A percentile compares a stretch with the other conserved stretches of the same genome.
phyloP scores from a whole-genome alignment of 1,140 invertebrate genomes.

The Drosophila sp. region DNA sequence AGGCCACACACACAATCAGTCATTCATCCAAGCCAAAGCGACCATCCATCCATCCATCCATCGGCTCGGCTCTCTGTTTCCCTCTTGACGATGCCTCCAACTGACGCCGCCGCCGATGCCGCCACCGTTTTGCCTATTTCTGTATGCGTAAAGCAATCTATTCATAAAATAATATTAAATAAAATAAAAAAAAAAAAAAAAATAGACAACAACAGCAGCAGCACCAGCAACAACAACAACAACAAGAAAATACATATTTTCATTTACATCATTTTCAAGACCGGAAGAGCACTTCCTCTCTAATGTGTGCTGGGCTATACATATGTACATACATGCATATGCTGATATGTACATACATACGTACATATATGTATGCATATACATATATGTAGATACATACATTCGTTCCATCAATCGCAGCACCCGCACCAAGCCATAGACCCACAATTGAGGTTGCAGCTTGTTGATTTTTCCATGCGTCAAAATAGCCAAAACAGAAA shows the following conservation, averaged over 20 bases:
- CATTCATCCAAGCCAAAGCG: conserved; percentile 46
- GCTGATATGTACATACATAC: not conserved
- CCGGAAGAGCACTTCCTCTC: conserved; percentile 79
- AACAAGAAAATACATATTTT: conserved; percentile 71
- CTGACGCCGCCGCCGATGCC: not conserved
- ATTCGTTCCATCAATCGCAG: conserved; percentile 49
- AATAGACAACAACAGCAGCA: not conserved
- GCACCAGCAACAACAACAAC: conserved; percentile 16
- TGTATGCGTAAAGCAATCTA: conserved; percentile 81
- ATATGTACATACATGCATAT: not conserved
- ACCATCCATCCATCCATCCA: conserved; percentile 33
- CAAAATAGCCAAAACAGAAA: too few species aligned
- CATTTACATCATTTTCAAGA: conserved; percentile 81
- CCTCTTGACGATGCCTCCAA: not conserved
- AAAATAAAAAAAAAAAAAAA: conserved; percentile 56
- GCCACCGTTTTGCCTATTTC: conserved; percentile 57
- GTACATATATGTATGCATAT: not conserved
- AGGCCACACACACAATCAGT: conserved; percentile 52
- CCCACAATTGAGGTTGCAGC: conserved; percentile 11
- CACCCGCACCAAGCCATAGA: conserved; percentile 56
- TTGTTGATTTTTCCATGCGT: conserved; percentile 4
- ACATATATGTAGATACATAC: not conserved
- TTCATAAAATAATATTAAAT: conserved; percentile 81
- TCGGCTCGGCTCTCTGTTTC: conserved; percentile 2
- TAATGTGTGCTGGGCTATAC: conserved; percentile 34